Evolutionary conservation across 2,797 vertebrate species (phyloP).

Genomic region (Acanthurus leucopareius): DNA sequence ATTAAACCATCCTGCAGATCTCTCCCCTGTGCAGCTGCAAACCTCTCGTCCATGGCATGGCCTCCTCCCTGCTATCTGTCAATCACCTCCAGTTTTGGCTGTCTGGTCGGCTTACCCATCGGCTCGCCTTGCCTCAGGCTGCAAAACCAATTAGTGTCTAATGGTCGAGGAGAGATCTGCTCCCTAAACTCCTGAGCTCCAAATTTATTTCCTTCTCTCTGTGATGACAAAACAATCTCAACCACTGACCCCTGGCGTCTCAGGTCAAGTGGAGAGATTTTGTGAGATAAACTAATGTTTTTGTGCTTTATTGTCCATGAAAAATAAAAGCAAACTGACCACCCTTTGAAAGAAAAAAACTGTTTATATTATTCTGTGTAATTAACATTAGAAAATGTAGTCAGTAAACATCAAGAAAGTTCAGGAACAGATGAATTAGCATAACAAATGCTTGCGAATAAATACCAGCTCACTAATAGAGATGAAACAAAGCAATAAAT

Average conservation of each 20-base stretch:
- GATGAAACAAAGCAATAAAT: constrained; percentile 9
- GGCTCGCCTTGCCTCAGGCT: constrained; percentile 37
- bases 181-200: constrained; percentile 21
- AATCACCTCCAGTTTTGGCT: constrained; percentile 17
- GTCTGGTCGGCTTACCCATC: constrained; percentile 9
- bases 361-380: background rate
- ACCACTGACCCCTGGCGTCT: constrained; percentile 1
- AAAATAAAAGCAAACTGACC: background rate
- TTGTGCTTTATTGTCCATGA: background rate
- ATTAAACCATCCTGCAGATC: no score
- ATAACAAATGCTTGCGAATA: no score
- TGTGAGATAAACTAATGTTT: constrained; percentile 11
- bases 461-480: background rate
- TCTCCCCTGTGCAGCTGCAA: background rate
- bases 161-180: constrained; percentile 29
- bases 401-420: no score
- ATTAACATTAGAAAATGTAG: background rate
- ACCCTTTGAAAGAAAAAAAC: background rate
- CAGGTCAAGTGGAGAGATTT: constrained; percentile 35
- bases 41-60: no score
- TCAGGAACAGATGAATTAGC: no score
- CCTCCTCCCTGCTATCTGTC: constrained; percentile 14
- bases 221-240: constrained; percentile 36
- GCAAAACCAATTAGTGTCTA: constrained; percentile 48
- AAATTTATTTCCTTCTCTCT: constrained; percentile 20